Conservation (phyloP, 2,113 vertebrate genomes). For the Lepus americanus region DNA sequence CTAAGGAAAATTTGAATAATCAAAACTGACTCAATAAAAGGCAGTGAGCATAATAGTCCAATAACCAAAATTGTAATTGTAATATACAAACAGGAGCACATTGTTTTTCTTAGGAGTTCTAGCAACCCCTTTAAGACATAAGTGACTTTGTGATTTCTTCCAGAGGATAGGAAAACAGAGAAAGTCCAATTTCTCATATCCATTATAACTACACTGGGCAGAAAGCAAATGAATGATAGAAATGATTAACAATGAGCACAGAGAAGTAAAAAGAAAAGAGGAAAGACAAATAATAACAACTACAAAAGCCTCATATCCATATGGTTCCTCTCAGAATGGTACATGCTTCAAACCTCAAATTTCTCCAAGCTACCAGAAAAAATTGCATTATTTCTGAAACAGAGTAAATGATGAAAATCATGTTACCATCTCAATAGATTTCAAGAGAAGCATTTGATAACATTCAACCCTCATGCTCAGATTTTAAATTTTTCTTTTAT, state of each 20-base stretch:
- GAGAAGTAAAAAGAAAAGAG: not conserved
- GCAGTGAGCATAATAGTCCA: not conserved
- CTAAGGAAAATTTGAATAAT: not conserved
- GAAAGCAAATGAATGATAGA: not conserved
- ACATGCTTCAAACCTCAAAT: not conserved
- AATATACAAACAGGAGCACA: not conserved
- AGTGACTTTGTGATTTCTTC: not conserved
- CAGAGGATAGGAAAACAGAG: not conserved
- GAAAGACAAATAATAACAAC: not conserved
- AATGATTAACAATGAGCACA: not conserved
- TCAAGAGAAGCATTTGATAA: not conserved
- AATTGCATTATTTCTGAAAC: not conserved
- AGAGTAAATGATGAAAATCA: not conserved
- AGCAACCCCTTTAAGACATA: not conserved
- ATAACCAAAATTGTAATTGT: not conserved
- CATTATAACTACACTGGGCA: not conserved
- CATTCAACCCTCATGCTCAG: not conserved
- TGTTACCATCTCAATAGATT: not conserved
- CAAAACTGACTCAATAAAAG: not conserved
- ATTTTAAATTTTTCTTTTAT: no score
- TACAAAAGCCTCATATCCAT: not conserved
- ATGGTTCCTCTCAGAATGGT: not conserved
- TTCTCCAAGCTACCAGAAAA: not conserved
- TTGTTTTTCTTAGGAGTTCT: conserved; percentile 8
- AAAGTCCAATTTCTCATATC: not conserved